These are phyloP conservation scores for Zaprionus lachaisei DNA, from an alignment of 1,140 invertebrate genomes.

Conservation along the genomic window DNA sequence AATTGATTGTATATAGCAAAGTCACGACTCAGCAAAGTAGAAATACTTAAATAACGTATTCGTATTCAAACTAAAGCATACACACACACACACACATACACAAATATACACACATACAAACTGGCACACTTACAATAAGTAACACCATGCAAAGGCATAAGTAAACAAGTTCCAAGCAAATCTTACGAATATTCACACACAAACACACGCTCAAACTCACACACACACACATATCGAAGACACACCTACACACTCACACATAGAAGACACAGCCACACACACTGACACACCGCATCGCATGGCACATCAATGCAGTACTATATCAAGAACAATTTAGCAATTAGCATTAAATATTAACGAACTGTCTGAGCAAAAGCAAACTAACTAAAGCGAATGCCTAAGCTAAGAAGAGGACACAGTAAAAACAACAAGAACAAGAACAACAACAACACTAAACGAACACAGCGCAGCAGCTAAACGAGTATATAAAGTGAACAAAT, in stretches of 20 bases:
- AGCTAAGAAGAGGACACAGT: conserved; percentile 42
- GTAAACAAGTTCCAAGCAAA: conserved; percentile 71
- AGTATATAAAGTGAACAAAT: conserved; percentile 70
- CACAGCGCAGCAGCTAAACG: conserved; percentile 62
- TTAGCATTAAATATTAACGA: conserved; percentile 70
- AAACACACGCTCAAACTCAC: conserved; percentile 9
- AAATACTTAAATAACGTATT: conserved; percentile 27
- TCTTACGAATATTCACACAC: conserved; percentile 47
- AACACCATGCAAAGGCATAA: conserved; percentile 42
- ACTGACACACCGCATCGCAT: conserved; percentile 14
- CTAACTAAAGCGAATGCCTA: conserved; percentile 73
- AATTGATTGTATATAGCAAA: conserved; percentile 43
- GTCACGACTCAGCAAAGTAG: conserved; percentile 29
- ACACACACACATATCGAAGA: conserved; percentile 16
- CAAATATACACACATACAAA: conserved; percentile 7
- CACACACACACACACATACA: not conserved
- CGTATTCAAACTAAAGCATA: conserved; percentile 37
- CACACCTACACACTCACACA: not conserved
- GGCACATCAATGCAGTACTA: conserved; percentile 59
- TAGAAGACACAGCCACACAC: not conserved
- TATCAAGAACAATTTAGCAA: conserved; percentile 73
- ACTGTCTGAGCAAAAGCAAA: conserved; percentile 76
- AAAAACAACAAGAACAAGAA: conserved; percentile 57
- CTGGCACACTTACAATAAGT: conserved; percentile 40
- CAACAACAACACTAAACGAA: conserved; percentile 27